A percentile compares a stretch with the other conserved stretches of the same genome.
These are phyloP conservation scores for Scylla paramamosain DNA, from an alignment of 1,140 invertebrate genomes.

Conservation along the genomic window DNA sequence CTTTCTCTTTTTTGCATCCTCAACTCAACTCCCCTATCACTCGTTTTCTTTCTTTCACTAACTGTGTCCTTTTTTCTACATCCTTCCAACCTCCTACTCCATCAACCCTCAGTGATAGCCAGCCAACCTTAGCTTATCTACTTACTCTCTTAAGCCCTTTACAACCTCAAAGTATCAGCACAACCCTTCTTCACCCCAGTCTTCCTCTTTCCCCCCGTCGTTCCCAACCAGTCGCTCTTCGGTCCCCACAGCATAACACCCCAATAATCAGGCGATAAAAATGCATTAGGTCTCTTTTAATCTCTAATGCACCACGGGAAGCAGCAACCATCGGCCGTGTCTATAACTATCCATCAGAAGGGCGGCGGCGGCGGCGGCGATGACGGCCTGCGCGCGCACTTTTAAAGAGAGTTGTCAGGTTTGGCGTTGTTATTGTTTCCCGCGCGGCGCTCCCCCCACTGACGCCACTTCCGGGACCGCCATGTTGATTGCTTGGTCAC, in stretches of 20 bases:
- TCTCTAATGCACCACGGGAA: conserved; percentile 47
- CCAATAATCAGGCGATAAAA: conserved; percentile 29
- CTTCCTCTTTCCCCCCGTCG: background rate
- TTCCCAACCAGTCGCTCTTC: background rate
- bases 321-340: conserved; percentile 44
- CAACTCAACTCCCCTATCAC: background rate
- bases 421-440: conserved; percentile 61
- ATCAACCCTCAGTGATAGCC: background rate
- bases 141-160: background rate
- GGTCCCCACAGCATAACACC: background rate
- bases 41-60: too few relatives aligned
- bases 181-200: background rate
- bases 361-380: conserved; percentile 22
- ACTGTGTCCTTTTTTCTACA: background rate
- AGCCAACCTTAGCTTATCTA: background rate
- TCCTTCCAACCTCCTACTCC: background rate
- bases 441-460: conserved; percentile 14
- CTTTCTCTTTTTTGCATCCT: too few relatives aligned
- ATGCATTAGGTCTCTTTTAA: conserved; percentile 36
- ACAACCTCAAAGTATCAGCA: background rate
- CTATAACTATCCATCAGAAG: conserved; percentile 57
- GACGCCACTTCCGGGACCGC: conserved; percentile 58
- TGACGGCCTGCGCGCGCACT: conserved; percentile 52
- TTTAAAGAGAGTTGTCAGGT: conserved; percentile 65
- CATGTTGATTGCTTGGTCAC: conserved; percentile 62